These are phyloP conservation scores for Drosophila anceps DNA, from an alignment of 2,888 invertebrate species.

Conservation along the genomic window DNA sequence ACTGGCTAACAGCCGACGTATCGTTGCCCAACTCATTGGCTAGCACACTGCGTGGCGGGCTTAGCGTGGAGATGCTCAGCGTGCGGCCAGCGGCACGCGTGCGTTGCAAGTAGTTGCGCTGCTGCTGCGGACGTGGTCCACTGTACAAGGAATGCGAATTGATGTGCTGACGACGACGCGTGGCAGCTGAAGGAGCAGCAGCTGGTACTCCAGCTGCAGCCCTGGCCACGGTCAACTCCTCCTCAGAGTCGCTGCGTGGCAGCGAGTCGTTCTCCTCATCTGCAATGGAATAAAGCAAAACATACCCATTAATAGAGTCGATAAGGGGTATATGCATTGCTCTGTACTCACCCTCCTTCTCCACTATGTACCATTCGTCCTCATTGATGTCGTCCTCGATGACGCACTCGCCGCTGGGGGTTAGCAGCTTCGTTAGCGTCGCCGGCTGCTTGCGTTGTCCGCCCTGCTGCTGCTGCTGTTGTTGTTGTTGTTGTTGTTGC, in stretches of 20 bases:
- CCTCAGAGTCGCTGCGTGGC: conserved; percentile 83
- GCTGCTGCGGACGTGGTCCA: conserved; percentile 82
- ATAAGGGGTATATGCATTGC: background rate
- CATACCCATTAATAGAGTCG: background rate
- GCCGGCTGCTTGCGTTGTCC: conserved; percentile 64
- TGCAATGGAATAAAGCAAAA: conserved; percentile 12
- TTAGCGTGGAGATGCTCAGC: conserved; percentile 75
- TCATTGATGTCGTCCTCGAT: conserved; percentile 82
- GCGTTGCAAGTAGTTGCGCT: conserved; percentile 80
- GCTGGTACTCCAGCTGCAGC: conserved; percentile 14
- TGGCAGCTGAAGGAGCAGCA: conserved; percentile 11
- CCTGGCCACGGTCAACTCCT: conserved; percentile 76
- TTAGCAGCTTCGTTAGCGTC: conserved; percentile 68
- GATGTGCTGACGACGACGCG: conserved; percentile 75
- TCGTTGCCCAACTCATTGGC: conserved; percentile 49
- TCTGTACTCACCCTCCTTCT: conserved; percentile 83
- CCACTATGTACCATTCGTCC: conserved; percentile 88
- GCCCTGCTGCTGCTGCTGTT: conserved; percentile 44
- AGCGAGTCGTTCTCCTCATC: conserved; percentile 81
- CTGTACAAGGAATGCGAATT: conserved; percentile 82
- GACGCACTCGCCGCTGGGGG: conserved; percentile 59
- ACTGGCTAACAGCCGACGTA: conserved; percentile 63
- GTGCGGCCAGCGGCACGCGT: conserved; percentile 55
- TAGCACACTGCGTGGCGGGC: conserved; percentile 71
- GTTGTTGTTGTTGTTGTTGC: conserved; percentile 36